Evolutionary conservation across 2,113 vertebrate genomes (phyloP), one percentile per base, ranked within the genome.

Genomic region (Canis aureus): DNA sequence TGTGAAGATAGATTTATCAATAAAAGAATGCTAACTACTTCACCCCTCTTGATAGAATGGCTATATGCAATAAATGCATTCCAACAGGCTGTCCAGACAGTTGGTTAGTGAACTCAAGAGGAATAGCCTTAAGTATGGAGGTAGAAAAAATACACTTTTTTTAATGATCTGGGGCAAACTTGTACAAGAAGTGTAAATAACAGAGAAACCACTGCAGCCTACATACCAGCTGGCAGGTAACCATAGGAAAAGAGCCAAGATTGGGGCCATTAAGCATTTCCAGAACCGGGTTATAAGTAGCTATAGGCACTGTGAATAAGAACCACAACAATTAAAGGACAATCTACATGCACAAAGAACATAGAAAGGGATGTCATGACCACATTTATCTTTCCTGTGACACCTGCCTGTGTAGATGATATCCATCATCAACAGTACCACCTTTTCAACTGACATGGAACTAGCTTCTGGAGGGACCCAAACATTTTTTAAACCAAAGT

Each of bases 401-500:
- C 22, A 59, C 59, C 49, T 49, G 38, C 51, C 9, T 15, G 19
- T 16, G 53, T 13, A 19, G 43, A 35, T 23, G 74, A 43, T 38
- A 27, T 59, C 32, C 32, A 22, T 59, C 62, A 80, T n/a, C 89
- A 38, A 53, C 12, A 8, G n/a, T 3, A 29, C 22, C 49, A 25
- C 67, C 53, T 32, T 73, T 55, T 73, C 22, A 53, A 59, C 3
- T 8, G 11, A 93, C 25, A 9, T 3, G 32, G 17, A 12, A 23
- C 22, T 19, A 17, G 22, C 27, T 32, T 79, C 55, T 11, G 4
- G 27, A 53, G 32, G 64, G 4, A 74, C 11, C 11, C 66, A 43
- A 67, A 67, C 4, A 59, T 57, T 74, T 89, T 57, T 53, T 35
- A 95, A 95, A 69, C 22, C n/a, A 76, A 94, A 89, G 76, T 53